phyloP scores from a whole-genome alignment of 2,888 invertebrate species.

The Pachliopta kotzebuea region DNA sequence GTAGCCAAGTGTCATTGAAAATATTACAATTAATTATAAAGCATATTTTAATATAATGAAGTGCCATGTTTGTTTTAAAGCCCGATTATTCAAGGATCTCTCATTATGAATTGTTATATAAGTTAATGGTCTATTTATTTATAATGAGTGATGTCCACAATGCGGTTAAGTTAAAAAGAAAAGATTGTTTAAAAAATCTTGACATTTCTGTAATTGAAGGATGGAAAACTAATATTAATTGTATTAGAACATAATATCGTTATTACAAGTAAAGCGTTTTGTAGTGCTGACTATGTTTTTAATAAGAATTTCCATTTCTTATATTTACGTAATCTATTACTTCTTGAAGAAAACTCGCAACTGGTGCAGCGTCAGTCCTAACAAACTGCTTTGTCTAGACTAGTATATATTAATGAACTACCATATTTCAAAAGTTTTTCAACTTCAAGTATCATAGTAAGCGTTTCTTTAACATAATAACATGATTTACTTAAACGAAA shows the following conservation, averaged over 20 bases:
- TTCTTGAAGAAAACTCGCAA: constrained; percentile 28
- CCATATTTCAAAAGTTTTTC: constrained; percentile 20
- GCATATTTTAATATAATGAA: no score
- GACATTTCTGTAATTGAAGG: no score
- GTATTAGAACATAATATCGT: background rate
- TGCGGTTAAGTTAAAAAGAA: no score
- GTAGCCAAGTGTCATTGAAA: no score
- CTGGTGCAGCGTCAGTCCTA: constrained; percentile 34
- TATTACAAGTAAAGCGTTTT: background rate
- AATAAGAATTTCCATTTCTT: constrained; percentile 26
- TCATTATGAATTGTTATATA: no score
- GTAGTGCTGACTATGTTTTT: constrained; percentile 8
- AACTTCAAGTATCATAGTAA: constrained; percentile 1
- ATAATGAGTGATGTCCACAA: no score
- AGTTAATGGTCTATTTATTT: no score
- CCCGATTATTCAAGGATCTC: no score
- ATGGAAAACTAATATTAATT: no score
- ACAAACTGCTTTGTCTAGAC: constrained; percentile 41
- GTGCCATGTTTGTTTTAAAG: no score
- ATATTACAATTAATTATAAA: no score
- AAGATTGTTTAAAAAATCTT: no score
- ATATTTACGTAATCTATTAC: constrained; percentile 23
- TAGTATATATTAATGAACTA: constrained; percentile 36
- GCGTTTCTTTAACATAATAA: constrained; percentile 1
- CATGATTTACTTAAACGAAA: background rate